These are phyloP conservation scores for Tyto alba DNA, from an alignment of 2,113 vertebrate species.

Conservation along the genomic window DNA sequence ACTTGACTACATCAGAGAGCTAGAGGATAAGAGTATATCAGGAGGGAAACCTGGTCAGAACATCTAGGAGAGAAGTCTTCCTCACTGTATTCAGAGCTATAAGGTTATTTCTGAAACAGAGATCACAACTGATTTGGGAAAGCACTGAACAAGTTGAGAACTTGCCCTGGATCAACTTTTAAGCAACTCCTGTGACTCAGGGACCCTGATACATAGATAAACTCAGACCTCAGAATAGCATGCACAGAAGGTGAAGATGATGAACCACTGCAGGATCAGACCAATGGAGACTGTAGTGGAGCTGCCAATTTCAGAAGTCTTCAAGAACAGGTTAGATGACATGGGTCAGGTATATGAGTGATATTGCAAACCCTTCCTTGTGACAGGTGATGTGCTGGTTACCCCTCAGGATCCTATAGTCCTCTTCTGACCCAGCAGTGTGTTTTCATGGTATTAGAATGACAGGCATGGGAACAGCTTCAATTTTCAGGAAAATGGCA, in stretches of 20 bases:
- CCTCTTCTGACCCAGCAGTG: neutral
- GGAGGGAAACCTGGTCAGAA: neutral
- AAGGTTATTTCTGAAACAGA: neutral
- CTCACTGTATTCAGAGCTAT: neutral
- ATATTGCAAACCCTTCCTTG: neutral
- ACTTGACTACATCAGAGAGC: neutral
- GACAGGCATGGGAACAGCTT: neutral
- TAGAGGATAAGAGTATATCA: neutral
- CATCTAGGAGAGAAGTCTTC: neutral
- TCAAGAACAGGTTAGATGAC: neutral
- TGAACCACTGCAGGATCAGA: neutral
- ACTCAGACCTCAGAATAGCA: neutral
- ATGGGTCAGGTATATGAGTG: neutral
- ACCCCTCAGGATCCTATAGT: neutral
- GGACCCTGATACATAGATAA: neutral
- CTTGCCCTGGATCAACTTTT: neutral
- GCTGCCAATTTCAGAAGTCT: neutral
- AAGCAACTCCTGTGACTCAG: neutral
- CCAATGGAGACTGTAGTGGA: fast-evolving
- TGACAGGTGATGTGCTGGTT: neutral
- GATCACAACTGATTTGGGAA: neutral
- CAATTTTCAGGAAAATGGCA: neutral
- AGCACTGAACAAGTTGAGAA: neutral
- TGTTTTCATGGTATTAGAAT: neutral
- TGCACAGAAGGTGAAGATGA: neutral